A percentile compares a stretch with the other conserved stretches of the same genome.
Evolutionary conservation across 2,888 invertebrate genomes (phyloP).

Genomic region (Eulithis prunata): DNA sequence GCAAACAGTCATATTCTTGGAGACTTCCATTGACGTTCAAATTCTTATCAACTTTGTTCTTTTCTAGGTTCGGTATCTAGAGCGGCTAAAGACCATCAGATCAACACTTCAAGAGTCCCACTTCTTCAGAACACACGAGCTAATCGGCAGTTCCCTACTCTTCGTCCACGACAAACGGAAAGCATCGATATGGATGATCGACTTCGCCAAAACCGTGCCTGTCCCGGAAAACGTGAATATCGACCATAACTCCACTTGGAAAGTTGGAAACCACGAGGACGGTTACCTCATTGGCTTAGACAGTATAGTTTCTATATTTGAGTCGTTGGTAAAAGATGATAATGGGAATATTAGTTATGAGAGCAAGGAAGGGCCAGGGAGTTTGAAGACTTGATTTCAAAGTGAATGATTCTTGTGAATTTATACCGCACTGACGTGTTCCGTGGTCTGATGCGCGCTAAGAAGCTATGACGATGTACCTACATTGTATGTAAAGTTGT

Average conservation of each 20-base stretch:
- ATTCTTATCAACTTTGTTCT: conserved; percentile 22
- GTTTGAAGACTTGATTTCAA: conserved; percentile 72
- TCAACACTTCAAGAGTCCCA: conserved; percentile 92
- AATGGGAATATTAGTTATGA: conserved; percentile 73
- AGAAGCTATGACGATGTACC: conserved; percentile 50
- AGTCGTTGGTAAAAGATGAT: conserved; percentile 83
- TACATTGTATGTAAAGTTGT: conserved; percentile 58
- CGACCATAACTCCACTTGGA: conserved; percentile 93
- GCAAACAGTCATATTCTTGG: too few species aligned
- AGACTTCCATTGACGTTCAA: neutral
- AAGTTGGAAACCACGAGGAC: conserved; percentile 98
- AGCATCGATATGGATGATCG: conserved; percentile 98
- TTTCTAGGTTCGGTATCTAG: conserved; percentile 91
- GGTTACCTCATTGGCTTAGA: conserved; percentile 97
- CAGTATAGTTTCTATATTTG: conserved; percentile 94
- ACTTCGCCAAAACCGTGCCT: conserved; percentile 97
- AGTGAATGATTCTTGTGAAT: conserved; percentile 48
- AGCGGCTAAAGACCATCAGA: conserved; percentile 93
- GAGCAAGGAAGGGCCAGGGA: conserved; percentile 70
- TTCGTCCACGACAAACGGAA: conserved; percentile 96
- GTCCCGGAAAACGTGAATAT: conserved; percentile 90
- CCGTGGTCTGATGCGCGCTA: conserved; percentile 45
- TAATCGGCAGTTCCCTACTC: conserved; percentile 96
- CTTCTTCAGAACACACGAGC: conserved; percentile 96
- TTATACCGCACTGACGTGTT: conserved; percentile 55